Evolutionary conservation across 1,140 invertebrate genomes (phyloP).

Genomic region (Drosophila repleta): DNA sequence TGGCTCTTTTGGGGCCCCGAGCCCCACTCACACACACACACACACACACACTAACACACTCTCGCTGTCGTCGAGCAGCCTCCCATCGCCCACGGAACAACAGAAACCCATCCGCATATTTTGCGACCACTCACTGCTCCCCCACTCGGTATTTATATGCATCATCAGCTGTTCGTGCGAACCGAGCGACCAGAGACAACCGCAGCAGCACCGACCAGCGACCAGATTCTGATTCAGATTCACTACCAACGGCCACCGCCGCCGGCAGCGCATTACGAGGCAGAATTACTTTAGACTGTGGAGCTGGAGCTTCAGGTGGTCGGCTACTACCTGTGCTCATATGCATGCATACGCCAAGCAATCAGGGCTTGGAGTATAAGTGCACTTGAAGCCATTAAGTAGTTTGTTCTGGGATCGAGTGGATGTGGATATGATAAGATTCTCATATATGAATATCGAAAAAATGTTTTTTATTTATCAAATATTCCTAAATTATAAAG

Average conservation of each 20-base stretch:
- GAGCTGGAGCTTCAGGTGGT: conserved; percentile 41
- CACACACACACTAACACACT: background rate
- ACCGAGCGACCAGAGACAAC: conserved; percentile 17
- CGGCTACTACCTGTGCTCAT: conserved; percentile 20
- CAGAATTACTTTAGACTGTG: conserved; percentile 7
- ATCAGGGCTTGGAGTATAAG: background rate
- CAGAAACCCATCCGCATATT: conserved; percentile 39
- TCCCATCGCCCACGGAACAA: conserved; percentile 45
- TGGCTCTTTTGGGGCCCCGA: conserved; percentile 20
- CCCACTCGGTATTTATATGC: conserved; percentile 29
- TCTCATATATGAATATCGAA: too few relatives aligned
- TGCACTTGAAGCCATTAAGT: background rate
- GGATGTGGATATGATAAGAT: too few relatives aligned
- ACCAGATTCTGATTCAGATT: background rate
- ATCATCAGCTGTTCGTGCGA: conserved; percentile 53
- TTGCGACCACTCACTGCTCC: conserved; percentile 10
- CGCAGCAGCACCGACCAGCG: conserved; percentile 11
- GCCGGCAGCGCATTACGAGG: conserved; percentile 18
- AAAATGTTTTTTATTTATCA: too few relatives aligned
- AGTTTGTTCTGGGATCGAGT: background rate
- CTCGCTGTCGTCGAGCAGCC: conserved; percentile 17
- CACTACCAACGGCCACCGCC: conserved; percentile 4
- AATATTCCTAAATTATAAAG: too few relatives aligned
- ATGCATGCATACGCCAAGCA: background rate
- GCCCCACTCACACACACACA: background rate